Evolutionary conservation across 2,888 invertebrate genomes (phyloP).

Genomic region (Pasiphila rectangulata): DNA sequence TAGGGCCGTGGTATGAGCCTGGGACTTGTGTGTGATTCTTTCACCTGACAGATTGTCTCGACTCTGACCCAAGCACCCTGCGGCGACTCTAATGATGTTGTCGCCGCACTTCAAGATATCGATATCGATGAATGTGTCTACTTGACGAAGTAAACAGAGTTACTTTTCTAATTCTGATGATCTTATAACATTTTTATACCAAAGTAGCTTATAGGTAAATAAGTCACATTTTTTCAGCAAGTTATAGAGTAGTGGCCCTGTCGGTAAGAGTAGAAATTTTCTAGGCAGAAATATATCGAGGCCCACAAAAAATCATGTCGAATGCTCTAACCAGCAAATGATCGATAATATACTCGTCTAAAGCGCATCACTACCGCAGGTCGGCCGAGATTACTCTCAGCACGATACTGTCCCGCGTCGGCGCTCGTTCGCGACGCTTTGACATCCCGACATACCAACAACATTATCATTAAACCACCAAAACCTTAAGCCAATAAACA

Average conservation of each 20-base stretch:
- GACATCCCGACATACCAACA: constrained; percentile 72
- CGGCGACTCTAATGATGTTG: constrained; percentile 70
- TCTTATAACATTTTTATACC: too few relatives aligned
- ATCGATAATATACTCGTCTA: constrained; percentile 33
- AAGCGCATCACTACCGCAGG: constrained; percentile 56
- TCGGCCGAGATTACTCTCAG: constrained; percentile 78
- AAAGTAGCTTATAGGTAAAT: too few relatives aligned
- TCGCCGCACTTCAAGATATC: constrained; percentile 43
- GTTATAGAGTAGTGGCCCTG: too few relatives aligned
- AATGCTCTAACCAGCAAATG: background rate
- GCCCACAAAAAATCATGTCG: too few relatives aligned
- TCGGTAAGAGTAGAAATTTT: too few relatives aligned
- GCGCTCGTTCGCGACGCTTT: constrained; percentile 80
- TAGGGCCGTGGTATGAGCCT: constrained; percentile 67
- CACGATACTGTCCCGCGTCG: constrained; percentile 80
- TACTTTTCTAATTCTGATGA: too few relatives aligned
- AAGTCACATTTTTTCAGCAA: too few relatives aligned
- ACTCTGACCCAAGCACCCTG: constrained; percentile 77
- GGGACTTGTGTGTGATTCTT: constrained; percentile 76
- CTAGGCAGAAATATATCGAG: too few relatives aligned
- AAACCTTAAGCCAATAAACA: constrained; percentile 29
- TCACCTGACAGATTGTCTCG: constrained; percentile 80
- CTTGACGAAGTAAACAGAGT: too few relatives aligned
- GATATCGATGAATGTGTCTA: constrained; percentile 43
- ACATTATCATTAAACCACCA: constrained; percentile 31